Base-by-base conservation (phyloP, 2,113 vertebrate genomes). In the Etia nguti region DNA sequence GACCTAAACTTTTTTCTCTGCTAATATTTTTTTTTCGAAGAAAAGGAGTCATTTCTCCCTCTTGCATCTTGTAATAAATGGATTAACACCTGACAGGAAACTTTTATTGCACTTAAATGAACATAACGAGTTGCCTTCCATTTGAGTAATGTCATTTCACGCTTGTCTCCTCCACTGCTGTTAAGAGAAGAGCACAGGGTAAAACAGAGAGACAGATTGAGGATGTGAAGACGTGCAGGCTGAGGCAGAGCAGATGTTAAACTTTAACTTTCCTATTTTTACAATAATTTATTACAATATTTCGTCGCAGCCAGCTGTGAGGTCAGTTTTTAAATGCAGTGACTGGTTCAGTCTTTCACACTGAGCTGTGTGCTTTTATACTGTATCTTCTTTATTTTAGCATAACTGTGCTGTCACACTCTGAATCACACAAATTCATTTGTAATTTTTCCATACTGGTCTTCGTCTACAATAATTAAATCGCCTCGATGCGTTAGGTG, bases 381-480 rank as follows among this genome's bases (percentile, higher is more conserved):
- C n/a, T n/a, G n/a, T n/a, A n/a, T 31, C 31, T 20, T 20, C 59
- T 36, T 62, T 36, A 36, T 36, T 62, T 36, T 62, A 62, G 59
- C 59, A 36, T 1, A 31, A 62, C 31, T 36, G 31, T n/a, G 31
- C 10, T 6, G 2, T 62, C 59, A 62, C 29, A 34, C 59, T 36
- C 31, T 62, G 31, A 36, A 62, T 62, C 4, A 1, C 59, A 62
- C 16, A 62, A 62, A 62, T 36, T 12, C 59, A 12, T 62, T 36
- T 6, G 31, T 62, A 18, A 36, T 36, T 0, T 62, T 62, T 62
- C 20, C 10, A 62, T n/a, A 62, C 0, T 62, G 59, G 31, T 62
- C 59, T 62, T 62, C 0, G 0, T 62, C 31, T 1, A n/a, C 36
- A 31, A 16, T 46, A 46, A 52, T 36, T 62, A 10, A 7, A 0